Percentiles rank a stretch among this genome's conserved stretches.
These are phyloP conservation scores for Acrocera orbiculus DNA, from an alignment of 2,888 invertebrate species.

Conservation along the genomic window DNA sequence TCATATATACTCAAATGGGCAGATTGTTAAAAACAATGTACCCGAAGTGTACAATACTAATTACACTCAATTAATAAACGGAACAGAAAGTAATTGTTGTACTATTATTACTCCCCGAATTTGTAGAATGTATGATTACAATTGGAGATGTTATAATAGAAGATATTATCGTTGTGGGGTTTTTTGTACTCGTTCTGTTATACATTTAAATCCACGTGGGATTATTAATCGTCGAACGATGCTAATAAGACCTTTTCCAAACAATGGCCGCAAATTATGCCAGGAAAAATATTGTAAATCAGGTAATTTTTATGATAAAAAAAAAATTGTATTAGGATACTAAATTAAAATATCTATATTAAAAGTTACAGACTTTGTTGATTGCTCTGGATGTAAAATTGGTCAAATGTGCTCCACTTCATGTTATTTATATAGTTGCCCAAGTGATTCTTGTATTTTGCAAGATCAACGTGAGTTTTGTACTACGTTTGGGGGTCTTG, in stretches of 20 bases:
- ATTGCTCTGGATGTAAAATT: conserved; percentile 10
- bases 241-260: conserved; percentile 10
- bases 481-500: conserved; percentile 4
- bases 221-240: conserved; percentile 4
- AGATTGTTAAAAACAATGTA: too few species aligned
- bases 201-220: conserved; percentile 9
- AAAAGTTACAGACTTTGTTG: conserved; percentile 1
- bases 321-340: neutral
- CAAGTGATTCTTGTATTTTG: too few species aligned
- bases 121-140: conserved; percentile 7
- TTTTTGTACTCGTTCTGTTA: conserved; percentile 8
- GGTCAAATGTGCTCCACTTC: conserved; percentile 8
- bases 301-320: neutral
- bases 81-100: conserved; percentile 10
- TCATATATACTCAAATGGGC: too few species aligned
- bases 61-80: too few species aligned
- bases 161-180: conserved; percentile 11
- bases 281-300: neutral
- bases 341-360: neutral
- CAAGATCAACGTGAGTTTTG: too few species aligned
- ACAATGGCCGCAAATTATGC: too few species aligned
- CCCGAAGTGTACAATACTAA: too few species aligned
- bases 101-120: conserved; percentile 11
- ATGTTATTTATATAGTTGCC: conserved; percentile 10
- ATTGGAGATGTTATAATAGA: conserved; percentile 12